A percentile compares a stretch with the other conserved stretches of the same genome.
phyloP scores from a whole-genome alignment of 2,113 vertebrate genomes.

The Echinops telfairi region DNA sequence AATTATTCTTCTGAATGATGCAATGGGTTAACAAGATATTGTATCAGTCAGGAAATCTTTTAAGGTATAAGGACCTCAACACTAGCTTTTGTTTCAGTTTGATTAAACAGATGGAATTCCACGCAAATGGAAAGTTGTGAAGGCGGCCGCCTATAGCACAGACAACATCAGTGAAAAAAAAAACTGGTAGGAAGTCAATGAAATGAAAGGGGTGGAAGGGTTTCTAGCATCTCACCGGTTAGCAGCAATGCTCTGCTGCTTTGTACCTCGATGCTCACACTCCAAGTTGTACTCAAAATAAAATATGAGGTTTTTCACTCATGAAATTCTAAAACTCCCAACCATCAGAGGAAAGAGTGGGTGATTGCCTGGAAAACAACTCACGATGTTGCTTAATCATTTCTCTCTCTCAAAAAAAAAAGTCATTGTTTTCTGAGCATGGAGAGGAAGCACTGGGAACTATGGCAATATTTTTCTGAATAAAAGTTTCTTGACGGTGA shows the following conservation, averaged over 20 bases:
- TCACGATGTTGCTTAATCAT: conserved; percentile 45
- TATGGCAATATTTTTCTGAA: conserved; percentile 41
- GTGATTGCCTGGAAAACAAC: conserved; percentile 60
- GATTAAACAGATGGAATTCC: conserved; percentile 89
- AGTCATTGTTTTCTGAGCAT: not conserved
- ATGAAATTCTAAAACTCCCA: conserved; percentile 47
- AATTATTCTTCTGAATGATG: conserved; percentile 89
- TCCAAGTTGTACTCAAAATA: conserved; percentile 49
- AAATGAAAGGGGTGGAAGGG: not conserved
- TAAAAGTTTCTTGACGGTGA: conserved; percentile 25
- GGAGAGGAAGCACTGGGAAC: conserved; percentile 11
- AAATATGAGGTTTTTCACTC: conserved; percentile 48
- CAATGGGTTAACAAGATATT: conserved; percentile 89
- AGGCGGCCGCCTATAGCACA: conserved; percentile 80
- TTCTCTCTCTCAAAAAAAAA: conserved; percentile 36
- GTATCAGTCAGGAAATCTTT: conserved; percentile 89
- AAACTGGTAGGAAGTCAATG: conserved; percentile 69
- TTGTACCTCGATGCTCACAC: not conserved
- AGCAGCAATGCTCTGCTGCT: not conserved
- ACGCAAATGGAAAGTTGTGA: conserved; percentile 88
- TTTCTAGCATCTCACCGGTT: conserved; percentile 49
- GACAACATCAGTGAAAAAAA: not conserved
- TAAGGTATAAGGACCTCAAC: conserved; percentile 86
- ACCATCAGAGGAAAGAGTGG: conserved; percentile 62
- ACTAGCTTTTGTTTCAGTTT: conserved; percentile 87